Evolutionary conservation across 2,113 vertebrate genomes (phyloP), one percentile per base, ranked within the genome.

Genomic region (Thalassoma bifasciatum): DNA sequence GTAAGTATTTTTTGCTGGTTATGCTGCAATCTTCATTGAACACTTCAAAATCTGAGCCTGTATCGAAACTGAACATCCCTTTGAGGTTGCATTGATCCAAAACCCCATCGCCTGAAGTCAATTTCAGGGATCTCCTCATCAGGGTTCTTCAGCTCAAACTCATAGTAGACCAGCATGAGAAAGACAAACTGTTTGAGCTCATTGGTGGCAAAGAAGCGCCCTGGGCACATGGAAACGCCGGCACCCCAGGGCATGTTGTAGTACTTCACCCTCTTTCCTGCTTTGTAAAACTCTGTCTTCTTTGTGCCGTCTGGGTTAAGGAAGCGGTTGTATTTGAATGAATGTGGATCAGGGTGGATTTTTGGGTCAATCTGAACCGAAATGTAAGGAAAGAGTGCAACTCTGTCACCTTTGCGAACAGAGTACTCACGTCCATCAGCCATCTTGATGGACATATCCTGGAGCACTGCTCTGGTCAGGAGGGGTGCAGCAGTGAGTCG

Each of bases 241-340:
- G 95, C 94, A 0, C 97, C 96, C 96, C 96, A 99, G 0, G 97
- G 97, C 97, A 99, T 97, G 89, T 1, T 96, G 87, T 92, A 95
- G 24, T 95, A 95, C 70, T 95, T 97, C 67, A 98, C 79, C 74
- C 88, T 96, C 77, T 93, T 95, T 12, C 96, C 97, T 0, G 79
- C 80, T 81, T 95, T 98, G 83, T 93, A 96, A 87, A 99, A 99
- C n/a, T 94, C 88, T 0, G 92, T 92, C 53, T 96, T 98, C 71
- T 82, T 95, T 86, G 71, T 94, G 21, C 96, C 93, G 0, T 95
- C 86, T 0, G 93, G 79, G 24, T 93, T 95, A 6, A 98, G 86
- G 19, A 98, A 98, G 16, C 96, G 92, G 67, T 98, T 19, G 0
- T 96, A 96, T 72, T 94, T 96, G 73, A 96, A 99, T 30, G 83